phyloP scores from a whole-genome alignment of 2,797 vertebrate genomes.

The Setipinna tenuifilis region DNA sequence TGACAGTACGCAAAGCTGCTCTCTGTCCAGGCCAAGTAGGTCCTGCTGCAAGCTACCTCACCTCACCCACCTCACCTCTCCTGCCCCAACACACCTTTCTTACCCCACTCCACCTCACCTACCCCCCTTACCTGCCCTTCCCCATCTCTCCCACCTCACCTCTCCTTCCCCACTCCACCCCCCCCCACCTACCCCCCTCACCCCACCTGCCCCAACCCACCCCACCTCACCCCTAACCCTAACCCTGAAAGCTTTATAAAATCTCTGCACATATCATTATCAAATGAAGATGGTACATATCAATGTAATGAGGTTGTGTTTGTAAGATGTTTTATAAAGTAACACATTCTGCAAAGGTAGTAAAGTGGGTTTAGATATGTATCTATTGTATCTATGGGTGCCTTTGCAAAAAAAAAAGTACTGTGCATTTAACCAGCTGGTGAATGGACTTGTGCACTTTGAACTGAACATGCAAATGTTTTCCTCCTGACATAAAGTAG shows the following conservation, averaged over 20 bases:
- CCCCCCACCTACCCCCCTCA: background rate
- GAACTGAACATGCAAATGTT: background rate
- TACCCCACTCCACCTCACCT: too few species aligned
- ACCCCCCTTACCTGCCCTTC: too few species aligned
- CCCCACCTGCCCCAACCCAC: background rate
- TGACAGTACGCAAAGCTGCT: conserved; percentile 22
- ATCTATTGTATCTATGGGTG: too few species aligned
- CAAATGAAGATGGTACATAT: background rate
- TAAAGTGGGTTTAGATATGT: too few species aligned
- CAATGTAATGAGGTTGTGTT: too few species aligned
- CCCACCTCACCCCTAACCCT: too few species aligned
- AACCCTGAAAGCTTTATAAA: background rate
- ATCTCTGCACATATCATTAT: background rate
- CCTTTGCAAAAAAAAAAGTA: background rate
- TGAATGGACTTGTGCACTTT: background rate
- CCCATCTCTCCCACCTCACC: background rate
- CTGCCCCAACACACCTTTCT: too few species aligned
- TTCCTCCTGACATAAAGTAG: background rate
- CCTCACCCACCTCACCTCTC: too few species aligned
- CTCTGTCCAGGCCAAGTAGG: background rate
- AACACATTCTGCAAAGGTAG: too few species aligned
- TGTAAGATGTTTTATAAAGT: too few species aligned
- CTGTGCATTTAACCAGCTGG: background rate
- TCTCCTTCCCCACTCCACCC: background rate
- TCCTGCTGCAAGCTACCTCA: background rate